phyloP scores from a whole-genome alignment of 2,888 invertebrate species.

The Phyto melanocephala region DNA sequence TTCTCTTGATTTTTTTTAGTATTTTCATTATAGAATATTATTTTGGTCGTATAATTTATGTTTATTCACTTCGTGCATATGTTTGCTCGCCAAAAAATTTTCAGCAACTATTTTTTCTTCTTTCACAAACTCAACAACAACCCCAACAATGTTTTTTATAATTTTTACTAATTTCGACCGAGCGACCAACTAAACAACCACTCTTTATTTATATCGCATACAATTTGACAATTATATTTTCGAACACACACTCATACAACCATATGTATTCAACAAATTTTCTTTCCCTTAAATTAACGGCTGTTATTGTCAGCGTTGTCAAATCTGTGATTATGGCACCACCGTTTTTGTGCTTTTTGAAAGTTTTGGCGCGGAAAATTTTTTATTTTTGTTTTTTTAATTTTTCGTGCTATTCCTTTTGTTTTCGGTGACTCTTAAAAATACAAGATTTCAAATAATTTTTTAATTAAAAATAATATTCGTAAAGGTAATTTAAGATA shows the following conservation, averaged over 20 bases:
- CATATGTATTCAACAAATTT: slow-evolving; percentile 29
- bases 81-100: slow-evolving; percentile 48
- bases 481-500: too few species aligned
- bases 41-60: slow-evolving; percentile 11
- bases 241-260: neutral
- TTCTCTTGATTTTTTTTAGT: slow-evolving; percentile 21
- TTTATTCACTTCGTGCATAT: slow-evolving; percentile 33
- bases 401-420: too few species aligned
- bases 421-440: too few species aligned
- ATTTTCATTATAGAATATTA: slow-evolving; percentile 5
- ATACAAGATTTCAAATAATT: too few species aligned
- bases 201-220: neutral
- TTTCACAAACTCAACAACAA: slow-evolving; percentile 35
- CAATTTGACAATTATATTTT: slow-evolving; percentile 32
- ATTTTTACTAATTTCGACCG: neutral
- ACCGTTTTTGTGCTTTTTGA: too few species aligned
- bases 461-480: too few species aligned
- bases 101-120: slow-evolving; percentile 55
- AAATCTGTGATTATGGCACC: too few species aligned
- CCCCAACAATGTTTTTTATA: slow-evolving; percentile 22
- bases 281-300: slow-evolving; percentile 44
- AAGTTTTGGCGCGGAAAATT: too few species aligned
- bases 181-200: neutral
- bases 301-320: too few species aligned
- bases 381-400: too few species aligned